Conservation (phyloP, 2,888 invertebrate species). For the Metalampra italica region DNA sequence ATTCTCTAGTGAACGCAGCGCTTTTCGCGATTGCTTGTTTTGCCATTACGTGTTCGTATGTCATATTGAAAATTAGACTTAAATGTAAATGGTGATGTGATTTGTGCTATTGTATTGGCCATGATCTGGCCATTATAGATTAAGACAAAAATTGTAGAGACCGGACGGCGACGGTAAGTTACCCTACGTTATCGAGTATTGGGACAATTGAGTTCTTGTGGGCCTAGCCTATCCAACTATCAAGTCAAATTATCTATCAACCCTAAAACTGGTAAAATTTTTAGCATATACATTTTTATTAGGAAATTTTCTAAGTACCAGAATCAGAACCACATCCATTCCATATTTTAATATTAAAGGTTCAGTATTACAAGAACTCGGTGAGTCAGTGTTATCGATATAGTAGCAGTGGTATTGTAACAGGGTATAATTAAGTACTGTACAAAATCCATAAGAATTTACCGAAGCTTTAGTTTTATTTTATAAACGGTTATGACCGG, state of each 20-base stretch:
- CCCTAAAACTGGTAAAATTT: no score
- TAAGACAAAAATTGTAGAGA: no score
- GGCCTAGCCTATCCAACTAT: neutral
- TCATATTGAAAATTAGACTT: constrained; percentile 82
- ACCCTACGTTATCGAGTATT: no score
- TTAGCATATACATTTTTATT: no score
- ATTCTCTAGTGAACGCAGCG: constrained; percentile 81
- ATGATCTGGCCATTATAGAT: neutral
- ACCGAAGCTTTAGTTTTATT: neutral
- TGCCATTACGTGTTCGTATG: constrained; percentile 82
- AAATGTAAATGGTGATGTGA: constrained; percentile 68
- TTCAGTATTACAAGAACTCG: no score
- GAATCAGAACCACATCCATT: no score
- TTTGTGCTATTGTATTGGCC: neutral
- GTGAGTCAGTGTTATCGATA: no score
- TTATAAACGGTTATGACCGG: neutral
- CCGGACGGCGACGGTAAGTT: no score
- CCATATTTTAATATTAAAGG: no score
- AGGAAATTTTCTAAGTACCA: no score
- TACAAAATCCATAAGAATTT: neutral
- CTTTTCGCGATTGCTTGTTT: constrained; percentile 81
- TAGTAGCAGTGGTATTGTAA: neutral
- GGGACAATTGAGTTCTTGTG: no score
- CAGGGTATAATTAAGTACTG: constrained; percentile 1
- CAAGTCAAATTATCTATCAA: no score